Evolutionary conservation across 2,888 invertebrate species (phyloP).

Genomic region (Rhaphigaster nebulosa): DNA sequence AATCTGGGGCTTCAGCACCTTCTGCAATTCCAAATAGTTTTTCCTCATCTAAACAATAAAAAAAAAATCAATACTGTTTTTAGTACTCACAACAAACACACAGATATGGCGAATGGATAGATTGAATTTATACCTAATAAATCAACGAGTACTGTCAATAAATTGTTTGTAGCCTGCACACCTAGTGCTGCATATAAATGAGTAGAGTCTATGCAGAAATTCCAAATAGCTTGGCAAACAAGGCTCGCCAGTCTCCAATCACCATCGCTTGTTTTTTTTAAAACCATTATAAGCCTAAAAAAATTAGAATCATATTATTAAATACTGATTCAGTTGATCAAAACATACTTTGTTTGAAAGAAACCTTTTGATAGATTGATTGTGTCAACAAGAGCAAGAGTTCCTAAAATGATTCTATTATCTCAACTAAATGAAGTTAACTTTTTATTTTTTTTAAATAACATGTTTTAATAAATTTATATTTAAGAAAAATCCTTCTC

Average conservation of each 20-base stretch:
- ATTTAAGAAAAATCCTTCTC: too few relatives aligned
- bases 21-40: slow-evolving; percentile 72
- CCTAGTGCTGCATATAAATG: slow-evolving; percentile 71
- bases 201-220: slow-evolving; percentile 71
- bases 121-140: slow-evolving; percentile 69
- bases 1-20: slow-evolving; percentile 69
- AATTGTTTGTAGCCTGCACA: slow-evolving; percentile 72
- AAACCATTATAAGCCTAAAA: slow-evolving; percentile 71
- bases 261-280: slow-evolving; percentile 74
- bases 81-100: not conserved
- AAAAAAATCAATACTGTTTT: not conserved
- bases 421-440: too few relatives aligned
- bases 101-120: not conserved
- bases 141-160: slow-evolving; percentile 73
- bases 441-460: too few relatives aligned
- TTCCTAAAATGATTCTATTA: too few relatives aligned
- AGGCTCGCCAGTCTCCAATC: slow-evolving; percentile 81
- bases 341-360: too few relatives aligned
- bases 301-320: not conserved
- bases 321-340: not conserved
- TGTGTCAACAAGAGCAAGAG: too few relatives aligned
- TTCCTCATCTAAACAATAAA: slow-evolving; percentile 72
- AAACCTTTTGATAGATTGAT: too few relatives aligned
- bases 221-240: slow-evolving; percentile 83
- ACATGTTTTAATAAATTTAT: too few relatives aligned